Evolutionary conservation across 2,797 vertebrate species (phyloP).

Genomic region (Acestrorhynchus altus): DNA sequence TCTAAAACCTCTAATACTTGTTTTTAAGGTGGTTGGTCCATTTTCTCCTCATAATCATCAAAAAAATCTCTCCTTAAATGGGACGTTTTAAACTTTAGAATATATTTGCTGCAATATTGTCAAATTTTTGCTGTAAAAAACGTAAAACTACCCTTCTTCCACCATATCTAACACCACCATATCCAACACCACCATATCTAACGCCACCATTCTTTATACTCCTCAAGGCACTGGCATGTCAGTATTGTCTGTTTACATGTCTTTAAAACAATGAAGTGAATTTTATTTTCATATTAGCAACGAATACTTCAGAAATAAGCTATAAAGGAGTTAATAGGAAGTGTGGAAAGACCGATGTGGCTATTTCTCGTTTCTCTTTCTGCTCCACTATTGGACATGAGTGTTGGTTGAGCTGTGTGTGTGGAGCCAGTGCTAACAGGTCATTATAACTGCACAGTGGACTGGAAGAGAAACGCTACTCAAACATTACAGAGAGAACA

Average conservation of each 20-base stretch:
- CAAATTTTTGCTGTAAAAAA: too few species aligned
- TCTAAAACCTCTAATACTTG: too few species aligned
- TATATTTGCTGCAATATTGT: too few species aligned
- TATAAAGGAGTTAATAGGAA: not conserved
- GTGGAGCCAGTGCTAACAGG: constrained; percentile 58
- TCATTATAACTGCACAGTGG: constrained; percentile 68
- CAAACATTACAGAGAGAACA: constrained; percentile 53
- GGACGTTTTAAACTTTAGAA: too few species aligned
- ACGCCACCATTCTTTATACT: not conserved
- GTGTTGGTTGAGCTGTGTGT: constrained; percentile 34
- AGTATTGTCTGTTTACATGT: too few species aligned
- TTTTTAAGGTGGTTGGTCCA: too few species aligned
- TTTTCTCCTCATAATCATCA: too few species aligned
- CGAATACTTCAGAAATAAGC: not conserved
- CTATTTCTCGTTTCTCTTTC: constrained; percentile 51
- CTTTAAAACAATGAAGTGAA: not conserved
- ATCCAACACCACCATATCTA: too few species aligned
- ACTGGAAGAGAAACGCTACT: constrained; percentile 66
- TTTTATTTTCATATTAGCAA: not conserved
- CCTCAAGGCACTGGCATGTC: too few species aligned
- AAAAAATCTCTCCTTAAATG: too few species aligned
- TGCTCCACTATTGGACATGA: constrained; percentile 48
- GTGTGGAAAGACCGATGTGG: not conserved
- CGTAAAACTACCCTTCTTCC: too few species aligned
- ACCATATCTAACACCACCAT: too few species aligned